These are phyloP conservation scores for Bolinopsis microptera DNA, from an alignment of 37 sponge, comb jelly and placozoan species.

Conservation along the genomic window DNA sequence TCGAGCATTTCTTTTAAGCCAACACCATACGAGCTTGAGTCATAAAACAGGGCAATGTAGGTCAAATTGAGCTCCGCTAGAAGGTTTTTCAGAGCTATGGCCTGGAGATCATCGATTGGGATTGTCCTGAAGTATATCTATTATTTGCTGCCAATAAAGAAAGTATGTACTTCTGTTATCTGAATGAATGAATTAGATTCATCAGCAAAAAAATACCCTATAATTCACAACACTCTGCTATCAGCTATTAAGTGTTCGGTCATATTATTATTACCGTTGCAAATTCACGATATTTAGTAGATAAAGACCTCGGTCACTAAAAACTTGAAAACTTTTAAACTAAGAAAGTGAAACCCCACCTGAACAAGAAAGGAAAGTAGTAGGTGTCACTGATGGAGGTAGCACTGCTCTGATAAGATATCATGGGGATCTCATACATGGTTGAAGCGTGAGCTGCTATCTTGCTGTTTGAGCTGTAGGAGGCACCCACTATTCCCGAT, in stretches of 20 bases:
- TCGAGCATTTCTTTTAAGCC: conserved; percentile 42
- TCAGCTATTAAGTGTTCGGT: too few relatives aligned
- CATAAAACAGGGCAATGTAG: conserved; percentile 58
- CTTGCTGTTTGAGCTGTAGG: conserved; percentile 56
- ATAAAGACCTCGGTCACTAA: too few relatives aligned
- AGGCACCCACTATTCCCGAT: conserved; percentile 27
- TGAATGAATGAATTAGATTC: too few relatives aligned
- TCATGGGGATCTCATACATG: conserved; percentile 22
- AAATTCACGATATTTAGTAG: too few relatives aligned
- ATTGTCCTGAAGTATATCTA: conserved; percentile 46
- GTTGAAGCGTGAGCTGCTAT: background rate
- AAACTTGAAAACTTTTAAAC: too few relatives aligned
- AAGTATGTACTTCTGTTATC: too few relatives aligned
- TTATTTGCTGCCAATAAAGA: too few relatives aligned
- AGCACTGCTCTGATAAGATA: conserved; percentile 56
- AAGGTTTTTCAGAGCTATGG: conserved; percentile 24
- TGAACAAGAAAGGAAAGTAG: conserved; percentile 37
- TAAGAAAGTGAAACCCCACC: too few relatives aligned
- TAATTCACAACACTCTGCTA: too few relatives aligned
- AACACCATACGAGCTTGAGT: background rate
- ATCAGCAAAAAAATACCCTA: too few relatives aligned
- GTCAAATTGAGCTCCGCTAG: background rate
- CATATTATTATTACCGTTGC: too few relatives aligned
- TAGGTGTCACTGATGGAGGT: conserved; percentile 8
- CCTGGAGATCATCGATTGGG: conserved; percentile 48